phyloP scores from a whole-genome alignment of 2,113 vertebrate genomes.

The Gymnogyps californianus region DNA sequence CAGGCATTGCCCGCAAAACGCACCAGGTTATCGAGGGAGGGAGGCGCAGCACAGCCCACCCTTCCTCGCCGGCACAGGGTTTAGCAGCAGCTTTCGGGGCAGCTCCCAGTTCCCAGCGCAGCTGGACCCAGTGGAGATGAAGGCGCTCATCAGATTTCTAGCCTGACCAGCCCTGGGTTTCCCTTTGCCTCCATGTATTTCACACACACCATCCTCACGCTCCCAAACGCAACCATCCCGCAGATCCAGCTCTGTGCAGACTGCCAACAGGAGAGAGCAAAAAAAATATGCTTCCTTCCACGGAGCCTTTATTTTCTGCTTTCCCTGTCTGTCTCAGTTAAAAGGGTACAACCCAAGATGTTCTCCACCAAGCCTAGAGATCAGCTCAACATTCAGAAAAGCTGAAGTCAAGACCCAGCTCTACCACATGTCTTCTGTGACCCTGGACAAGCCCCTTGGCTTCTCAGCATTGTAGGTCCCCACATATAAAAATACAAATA shows the following conservation, averaged over 20 bases:
- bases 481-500: neutral
- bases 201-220: accelerated
- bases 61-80: accelerated
- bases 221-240: accelerated
- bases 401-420: accelerated
- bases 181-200: neutral
- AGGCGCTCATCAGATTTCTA: neutral
- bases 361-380: neutral
- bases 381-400: neutral
- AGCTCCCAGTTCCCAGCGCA: neutral
- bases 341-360: neutral
- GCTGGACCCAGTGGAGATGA: neutral
- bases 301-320: neutral
- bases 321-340: neutral
- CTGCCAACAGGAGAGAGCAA: neutral
- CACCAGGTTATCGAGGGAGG: neutral
- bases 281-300: neutral
- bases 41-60: neutral
- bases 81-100: neutral
- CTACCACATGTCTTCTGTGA: neutral
- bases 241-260: neutral
- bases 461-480: neutral
- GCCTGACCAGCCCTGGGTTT: neutral
- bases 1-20: neutral
- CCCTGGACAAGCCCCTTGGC: neutral